Conservation (phyloP, 30 jellyfish, hydroid and myxozoan species). For the Pseudorhiza aurosa region DNA sequence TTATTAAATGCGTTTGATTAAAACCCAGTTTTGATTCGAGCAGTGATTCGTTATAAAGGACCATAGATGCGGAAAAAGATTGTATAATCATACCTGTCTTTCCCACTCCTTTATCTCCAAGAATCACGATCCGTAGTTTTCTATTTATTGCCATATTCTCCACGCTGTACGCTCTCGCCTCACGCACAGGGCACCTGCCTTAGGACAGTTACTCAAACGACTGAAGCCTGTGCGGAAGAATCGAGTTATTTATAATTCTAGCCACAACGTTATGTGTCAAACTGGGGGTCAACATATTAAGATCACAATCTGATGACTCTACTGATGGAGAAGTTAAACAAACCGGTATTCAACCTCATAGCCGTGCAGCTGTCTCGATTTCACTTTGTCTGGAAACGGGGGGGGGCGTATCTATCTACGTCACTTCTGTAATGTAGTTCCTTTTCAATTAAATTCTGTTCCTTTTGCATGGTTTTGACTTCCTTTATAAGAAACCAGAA, state of each 20-base stretch:
- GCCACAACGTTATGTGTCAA: constrained; percentile 17
- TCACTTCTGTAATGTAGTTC: no score
- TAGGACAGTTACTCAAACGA: background rate
- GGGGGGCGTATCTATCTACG: no score
- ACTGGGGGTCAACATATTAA: constrained; percentile 4
- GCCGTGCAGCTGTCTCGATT: no score
- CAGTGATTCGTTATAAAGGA: background rate
- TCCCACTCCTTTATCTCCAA: constrained; percentile 90
- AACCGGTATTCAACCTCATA: background rate
- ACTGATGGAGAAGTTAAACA: background rate
- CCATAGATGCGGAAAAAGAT: background rate
- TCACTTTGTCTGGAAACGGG: no score
- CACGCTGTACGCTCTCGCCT: background rate
- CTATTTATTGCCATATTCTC: constrained; percentile 52
- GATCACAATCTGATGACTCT: background rate
- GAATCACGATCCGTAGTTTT: constrained; percentile 70
- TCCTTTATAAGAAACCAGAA: no score
- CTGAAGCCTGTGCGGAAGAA: background rate
- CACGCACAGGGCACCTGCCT: background rate
- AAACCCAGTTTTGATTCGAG: no score
- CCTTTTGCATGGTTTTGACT: no score
- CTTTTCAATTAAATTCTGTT: no score
- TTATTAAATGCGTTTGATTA: no score
- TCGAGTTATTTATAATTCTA: constrained; percentile 13
- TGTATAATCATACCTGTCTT: constrained; percentile 88